Evolutionary conservation across 2,113 vertebrate genomes (phyloP).

Genomic region (Muntiacus muntjak): DNA sequence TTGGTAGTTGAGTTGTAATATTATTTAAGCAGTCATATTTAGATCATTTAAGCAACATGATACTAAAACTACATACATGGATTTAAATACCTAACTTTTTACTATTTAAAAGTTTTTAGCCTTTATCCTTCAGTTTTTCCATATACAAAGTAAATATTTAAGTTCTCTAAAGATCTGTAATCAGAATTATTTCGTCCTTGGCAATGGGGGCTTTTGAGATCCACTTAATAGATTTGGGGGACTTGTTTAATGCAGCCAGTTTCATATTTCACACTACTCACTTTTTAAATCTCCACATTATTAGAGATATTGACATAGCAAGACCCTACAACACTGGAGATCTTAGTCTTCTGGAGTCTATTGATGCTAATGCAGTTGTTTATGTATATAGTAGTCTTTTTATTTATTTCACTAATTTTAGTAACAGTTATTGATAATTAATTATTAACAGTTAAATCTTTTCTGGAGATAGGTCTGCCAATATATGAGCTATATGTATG

Average conservation of each 20-base stretch:
- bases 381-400: not conserved
- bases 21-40: not conserved
- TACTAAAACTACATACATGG: not conserved
- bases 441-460: not conserved
- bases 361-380: not conserved
- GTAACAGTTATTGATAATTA: not conserved
- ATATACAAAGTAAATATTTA: not conserved
- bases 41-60: not conserved
- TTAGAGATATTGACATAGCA: not conserved
- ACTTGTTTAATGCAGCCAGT: not conserved
- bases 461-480: not conserved
- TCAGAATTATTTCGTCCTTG: not conserved
- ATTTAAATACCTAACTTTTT: not conserved
- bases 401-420: not conserved
- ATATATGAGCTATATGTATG: not conserved
- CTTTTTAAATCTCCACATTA: not conserved
- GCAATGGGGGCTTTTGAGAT: not conserved
- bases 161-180: not conserved
- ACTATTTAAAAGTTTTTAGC: not conserved
- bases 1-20: not conserved
- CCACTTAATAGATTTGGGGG: not conserved
- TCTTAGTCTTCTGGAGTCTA: not conserved
- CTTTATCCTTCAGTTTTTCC: not conserved
- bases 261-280: not conserved
- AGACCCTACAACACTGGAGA: not conserved